Evolutionary conservation across 2,797 vertebrate genomes (phyloP), one percentile per base, ranked within the genome.

Genomic region (Paramormyrops hopkinsi): DNA sequence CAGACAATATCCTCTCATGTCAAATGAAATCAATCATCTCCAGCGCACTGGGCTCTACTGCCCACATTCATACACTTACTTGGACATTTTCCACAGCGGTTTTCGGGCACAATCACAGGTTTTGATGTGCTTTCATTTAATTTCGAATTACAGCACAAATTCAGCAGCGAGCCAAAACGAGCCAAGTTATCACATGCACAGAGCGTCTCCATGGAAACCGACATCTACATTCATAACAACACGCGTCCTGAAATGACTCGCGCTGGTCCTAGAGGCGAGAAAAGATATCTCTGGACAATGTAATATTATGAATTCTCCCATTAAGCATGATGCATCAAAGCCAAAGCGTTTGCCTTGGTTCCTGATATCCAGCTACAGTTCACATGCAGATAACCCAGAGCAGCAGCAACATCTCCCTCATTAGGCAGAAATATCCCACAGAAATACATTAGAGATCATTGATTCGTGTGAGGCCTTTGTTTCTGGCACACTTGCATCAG

Each of bases 171-270:
- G 41, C 76, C 41, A 46, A 82, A 44, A n/a, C 17, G 19, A 46
- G 76, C 17, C 76, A 46, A n/a, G 76, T 82, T 44, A 46, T 82
- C 76, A 22, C 76, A 82, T 46, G 37, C 37, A 46, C 41, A 4
- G 76, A 44, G 41, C 7, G 2, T 82, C 76, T 82, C 76, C 41
- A 82, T 82, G 76, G 76, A 82, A 46, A 82, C 76, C 76, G 41
- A 17, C 76, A 46, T 82, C 76, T 82, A 82, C 76, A 82, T 82
- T 82, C 76, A 82, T 82, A 46, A 82, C 76, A 82, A 82, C 76
- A 22, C 76, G 1, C 41, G 41, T 7, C 41, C 76, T 82, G 41
- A 82, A 46, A 82, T 82, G 76, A 82, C 76, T 82, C 41, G 76
- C 8, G 2, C 41, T 46, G 41, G 76, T 46, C 76, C 76, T 82